Evolutionary conservation across 2,888 invertebrate genomes (phyloP).

Genomic region (Parnassius glacialis): DNA sequence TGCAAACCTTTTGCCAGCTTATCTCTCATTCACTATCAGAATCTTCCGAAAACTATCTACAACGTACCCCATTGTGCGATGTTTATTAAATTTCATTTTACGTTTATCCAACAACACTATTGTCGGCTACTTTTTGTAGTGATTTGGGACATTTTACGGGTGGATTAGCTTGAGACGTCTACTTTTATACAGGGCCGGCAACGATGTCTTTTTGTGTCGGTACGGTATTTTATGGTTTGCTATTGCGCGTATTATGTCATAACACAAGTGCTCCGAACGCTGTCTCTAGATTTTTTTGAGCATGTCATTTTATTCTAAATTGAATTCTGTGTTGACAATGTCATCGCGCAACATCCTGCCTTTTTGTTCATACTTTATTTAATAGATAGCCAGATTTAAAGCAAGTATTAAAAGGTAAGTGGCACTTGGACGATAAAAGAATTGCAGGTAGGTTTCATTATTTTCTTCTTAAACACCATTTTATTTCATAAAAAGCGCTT

Average conservation of each 20-base stretch:
- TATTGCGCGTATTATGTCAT: slow-evolving; percentile 80
- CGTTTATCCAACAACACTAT: slow-evolving; percentile 80
- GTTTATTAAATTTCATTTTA: slow-evolving; percentile 82
- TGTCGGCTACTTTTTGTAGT: slow-evolving; percentile 73
- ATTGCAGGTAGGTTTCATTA: slow-evolving; percentile 9
- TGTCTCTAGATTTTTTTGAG: slow-evolving; percentile 62
- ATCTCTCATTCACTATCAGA: slow-evolving; percentile 75
- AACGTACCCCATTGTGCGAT: slow-evolving; percentile 66
- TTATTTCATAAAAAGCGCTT: slow-evolving; percentile 1
- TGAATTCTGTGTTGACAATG: slow-evolving; percentile 74
- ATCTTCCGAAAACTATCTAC: slow-evolving; percentile 72
- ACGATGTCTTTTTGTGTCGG: slow-evolving; percentile 71
- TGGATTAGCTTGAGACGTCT: slow-evolving; percentile 72
- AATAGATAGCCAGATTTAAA: slow-evolving; percentile 12
- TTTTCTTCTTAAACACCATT: slow-evolving; percentile 3
- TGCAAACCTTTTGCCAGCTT: slow-evolving; percentile 78
- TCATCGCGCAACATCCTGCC: slow-evolving; percentile 69
- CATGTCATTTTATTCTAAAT: slow-evolving; percentile 65
- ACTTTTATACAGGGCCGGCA: slow-evolving; percentile 61
- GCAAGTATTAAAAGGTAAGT: slow-evolving; percentile 3
- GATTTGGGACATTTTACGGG: slow-evolving; percentile 80
- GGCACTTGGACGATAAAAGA: slow-evolving; percentile 1
- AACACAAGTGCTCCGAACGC: slow-evolving; percentile 70
- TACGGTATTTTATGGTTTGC: slow-evolving; percentile 69
- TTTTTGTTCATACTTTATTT: slow-evolving; percentile 48